phyloP scores from a whole-genome alignment of 1,140 invertebrate species.

The Marisa cornuarietis region DNA sequence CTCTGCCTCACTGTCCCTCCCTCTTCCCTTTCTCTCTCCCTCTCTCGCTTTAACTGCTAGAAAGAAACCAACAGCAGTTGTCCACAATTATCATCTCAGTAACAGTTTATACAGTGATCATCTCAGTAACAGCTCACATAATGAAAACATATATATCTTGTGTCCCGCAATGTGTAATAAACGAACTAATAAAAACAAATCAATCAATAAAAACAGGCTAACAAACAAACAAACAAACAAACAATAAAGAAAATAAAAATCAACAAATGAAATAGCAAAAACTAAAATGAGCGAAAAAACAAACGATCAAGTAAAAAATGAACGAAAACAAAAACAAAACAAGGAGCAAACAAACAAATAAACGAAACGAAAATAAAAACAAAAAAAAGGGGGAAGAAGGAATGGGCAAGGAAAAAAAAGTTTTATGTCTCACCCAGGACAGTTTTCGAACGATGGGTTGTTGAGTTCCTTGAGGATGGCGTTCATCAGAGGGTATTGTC shows the following conservation, averaged over 20 bases:
- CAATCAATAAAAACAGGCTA: neutral
- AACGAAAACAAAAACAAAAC: no score
- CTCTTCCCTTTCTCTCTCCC: neutral
- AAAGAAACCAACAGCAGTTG: no score
- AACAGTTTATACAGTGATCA: no score
- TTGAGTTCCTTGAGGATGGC: slow-evolving; percentile 29
- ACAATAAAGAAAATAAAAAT: neutral
- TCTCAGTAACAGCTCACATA: no score
- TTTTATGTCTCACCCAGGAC: neutral
- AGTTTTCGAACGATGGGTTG: slow-evolving; percentile 20
- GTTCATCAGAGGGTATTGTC: slow-evolving; percentile 89
- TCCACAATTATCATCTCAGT: no score
- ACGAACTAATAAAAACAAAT: no score
- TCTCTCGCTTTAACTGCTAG: neutral
- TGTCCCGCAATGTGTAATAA: no score
- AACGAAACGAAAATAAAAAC: neutral
- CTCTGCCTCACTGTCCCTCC: neutral
- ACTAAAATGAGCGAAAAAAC: neutral
- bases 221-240: neutral
- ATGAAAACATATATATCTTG: no score
- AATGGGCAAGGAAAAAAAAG: no score
- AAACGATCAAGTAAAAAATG: neutral
- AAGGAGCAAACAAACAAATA: no score
- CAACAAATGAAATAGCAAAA: no score
- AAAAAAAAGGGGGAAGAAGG: no score